Evolutionary conservation across 1,140 invertebrate genomes (phyloP).

Genomic region (Pseudobourletiella spinata): DNA sequence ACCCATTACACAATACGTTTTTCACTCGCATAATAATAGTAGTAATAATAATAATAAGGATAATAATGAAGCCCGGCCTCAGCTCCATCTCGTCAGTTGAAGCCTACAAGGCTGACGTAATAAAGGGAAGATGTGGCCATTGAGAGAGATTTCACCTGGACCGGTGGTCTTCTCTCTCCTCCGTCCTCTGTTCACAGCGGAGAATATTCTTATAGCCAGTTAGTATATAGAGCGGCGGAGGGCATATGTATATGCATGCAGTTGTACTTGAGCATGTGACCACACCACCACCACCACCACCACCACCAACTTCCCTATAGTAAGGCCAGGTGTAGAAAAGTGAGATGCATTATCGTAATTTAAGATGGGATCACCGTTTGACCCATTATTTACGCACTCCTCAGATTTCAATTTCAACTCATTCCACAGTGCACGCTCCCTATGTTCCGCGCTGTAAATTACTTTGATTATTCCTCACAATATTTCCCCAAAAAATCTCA

Average conservation of each 20-base stretch:
- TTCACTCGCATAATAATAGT: no score
- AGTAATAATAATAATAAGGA: background rate
- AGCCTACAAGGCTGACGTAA: background rate
- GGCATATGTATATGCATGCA: no score
- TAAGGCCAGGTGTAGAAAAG: conserved; percentile 3
- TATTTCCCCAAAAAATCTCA: no score
- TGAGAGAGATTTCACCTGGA: conserved; percentile 18
- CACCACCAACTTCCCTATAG: no score
- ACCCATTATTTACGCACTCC: background rate
- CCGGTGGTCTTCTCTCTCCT: conserved; percentile 12
- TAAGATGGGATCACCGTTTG: conserved; percentile 5
- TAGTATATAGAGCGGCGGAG: no score
- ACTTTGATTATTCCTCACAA: no score
- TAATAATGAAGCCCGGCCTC: background rate
- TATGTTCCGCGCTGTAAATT: no score
- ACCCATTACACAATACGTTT: background rate
- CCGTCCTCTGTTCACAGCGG: background rate
- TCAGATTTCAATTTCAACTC: conserved; percentile 9
- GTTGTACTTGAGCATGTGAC: no score
- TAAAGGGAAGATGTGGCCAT: background rate
- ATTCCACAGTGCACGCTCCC: no score
- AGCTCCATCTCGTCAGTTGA: background rate
- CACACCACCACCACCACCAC: no score
- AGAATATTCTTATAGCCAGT: no score
- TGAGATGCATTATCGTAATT: conserved; percentile 6